Conservation (phyloP, 2,888 invertebrate genomes). For the Volucella inanis region DNA sequence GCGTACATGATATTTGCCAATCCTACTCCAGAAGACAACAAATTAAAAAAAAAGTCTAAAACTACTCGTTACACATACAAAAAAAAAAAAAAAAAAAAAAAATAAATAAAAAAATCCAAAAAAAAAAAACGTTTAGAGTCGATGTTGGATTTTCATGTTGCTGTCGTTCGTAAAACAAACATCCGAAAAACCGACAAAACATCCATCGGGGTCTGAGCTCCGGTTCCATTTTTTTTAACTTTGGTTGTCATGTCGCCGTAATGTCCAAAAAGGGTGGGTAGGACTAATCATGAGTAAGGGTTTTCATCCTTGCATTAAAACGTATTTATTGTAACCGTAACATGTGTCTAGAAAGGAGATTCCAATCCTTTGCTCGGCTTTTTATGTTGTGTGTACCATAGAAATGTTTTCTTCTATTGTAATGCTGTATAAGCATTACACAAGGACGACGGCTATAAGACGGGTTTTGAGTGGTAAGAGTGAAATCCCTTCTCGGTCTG, state of each 20-base stretch:
- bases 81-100: slow-evolving; percentile 21
- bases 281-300: slow-evolving; percentile 27
- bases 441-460: slow-evolving; percentile 13
- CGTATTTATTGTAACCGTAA: slow-evolving; percentile 66
- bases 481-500: slow-evolving; percentile 35
- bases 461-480: neutral
- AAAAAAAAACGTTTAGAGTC: slow-evolving; percentile 62
- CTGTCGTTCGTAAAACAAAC: slow-evolving; percentile 36
- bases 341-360: slow-evolving; percentile 65
- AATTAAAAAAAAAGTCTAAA: slow-evolving; percentile 6
- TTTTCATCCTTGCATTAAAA: slow-evolving; percentile 53
- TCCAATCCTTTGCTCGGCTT: slow-evolving; percentile 59
- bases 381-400: neutral
- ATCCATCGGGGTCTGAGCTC: slow-evolving; percentile 7
- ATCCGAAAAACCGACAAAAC: slow-evolving; percentile 9
- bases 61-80: neutral
- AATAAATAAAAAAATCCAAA: neutral
- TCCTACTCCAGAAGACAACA: slow-evolving; percentile 59
- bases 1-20: slow-evolving; percentile 57
- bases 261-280: slow-evolving; percentile 48
- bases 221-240: neutral
- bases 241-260: slow-evolving; percentile 41
- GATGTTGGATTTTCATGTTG: slow-evolving; percentile 43
- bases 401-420: slow-evolving; percentile 49
- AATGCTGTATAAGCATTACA: slow-evolving; percentile 50